These are phyloP conservation scores for Potorous gilbertii DNA, from an alignment of 2,797 vertebrate species.

Conservation along the genomic window DNA sequence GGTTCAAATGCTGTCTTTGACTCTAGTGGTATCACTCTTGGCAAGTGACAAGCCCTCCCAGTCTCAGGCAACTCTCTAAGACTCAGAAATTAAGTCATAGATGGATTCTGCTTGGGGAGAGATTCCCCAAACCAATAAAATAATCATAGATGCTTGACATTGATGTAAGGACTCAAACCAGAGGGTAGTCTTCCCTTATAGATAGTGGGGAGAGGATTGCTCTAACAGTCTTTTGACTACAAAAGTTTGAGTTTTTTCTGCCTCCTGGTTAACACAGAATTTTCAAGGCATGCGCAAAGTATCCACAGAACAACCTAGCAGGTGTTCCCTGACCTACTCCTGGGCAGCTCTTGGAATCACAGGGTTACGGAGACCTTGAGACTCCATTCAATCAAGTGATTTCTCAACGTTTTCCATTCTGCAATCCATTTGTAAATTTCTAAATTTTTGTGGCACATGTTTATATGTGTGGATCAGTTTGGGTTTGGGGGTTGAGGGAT, in stretches of 20 bases:
- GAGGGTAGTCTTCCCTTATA: not conserved
- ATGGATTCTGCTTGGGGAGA: not conserved
- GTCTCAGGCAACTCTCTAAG: not conserved
- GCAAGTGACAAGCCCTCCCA: not conserved
- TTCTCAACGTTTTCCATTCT: not conserved
- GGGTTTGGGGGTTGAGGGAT: not conserved
- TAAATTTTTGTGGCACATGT: constrained; percentile 15
- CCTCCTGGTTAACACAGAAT: constrained; percentile 12
- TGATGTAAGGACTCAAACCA: not conserved
- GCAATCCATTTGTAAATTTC: constrained; percentile 42
- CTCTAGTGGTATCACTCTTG: not conserved
- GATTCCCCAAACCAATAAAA: not conserved
- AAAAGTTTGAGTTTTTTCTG: constrained; percentile 35
- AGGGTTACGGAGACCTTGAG: constrained; percentile 41
- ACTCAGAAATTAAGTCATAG: not conserved
- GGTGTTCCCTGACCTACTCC: not conserved
- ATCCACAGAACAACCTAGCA: constrained; percentile 2
- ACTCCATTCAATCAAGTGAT: constrained; percentile 24
- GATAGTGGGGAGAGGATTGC: constrained; percentile 20
- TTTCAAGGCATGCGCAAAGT: constrained; percentile 13
- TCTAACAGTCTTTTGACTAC: not conserved
- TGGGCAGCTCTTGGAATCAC: constrained; percentile 25
- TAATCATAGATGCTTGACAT: not conserved
- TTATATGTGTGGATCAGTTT: constrained; percentile 15
- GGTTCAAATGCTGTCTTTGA: not conserved